Base-by-base conservation (phyloP, 1,140 invertebrate genomes). In the Procambarus virginalis region DNA sequence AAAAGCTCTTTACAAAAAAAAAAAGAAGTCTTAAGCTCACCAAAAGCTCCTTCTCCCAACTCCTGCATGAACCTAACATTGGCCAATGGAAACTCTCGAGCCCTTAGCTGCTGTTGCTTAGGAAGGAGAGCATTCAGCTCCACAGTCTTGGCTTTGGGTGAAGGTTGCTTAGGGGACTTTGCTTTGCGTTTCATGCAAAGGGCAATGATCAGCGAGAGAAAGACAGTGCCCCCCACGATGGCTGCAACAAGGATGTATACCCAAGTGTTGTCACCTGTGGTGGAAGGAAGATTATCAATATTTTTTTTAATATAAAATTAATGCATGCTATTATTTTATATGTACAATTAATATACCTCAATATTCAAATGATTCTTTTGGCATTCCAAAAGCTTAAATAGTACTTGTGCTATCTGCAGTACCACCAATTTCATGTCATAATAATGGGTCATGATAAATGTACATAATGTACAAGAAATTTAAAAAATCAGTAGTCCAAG, bases 11-110 rank as follows among this genome's bases (percentile, higher is more conserved):
- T 34, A 34, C 34, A 34, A 34, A 34, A 34, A 34, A 46, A 77
- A 70, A 70, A 70, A 70, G 51, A 55, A 12, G 48, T 6, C 94
- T 22, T 49, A 14, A 94, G 93, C 93, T 95, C 95, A 95, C 98
- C 98, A 94, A 99, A 99, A 78, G 98, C 97, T 48, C 98, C 98
- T 95, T 99, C 98, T 60, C 98, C 98, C 2, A 99, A 94, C 94
- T 99, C 98, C 94, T 99, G 97, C 60, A 98, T 94, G 93, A 99
- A 99, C 88, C 96, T 95, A 0, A 99, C 96, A 93, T 97, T 97
- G 77, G 95, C 94, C 96, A 98, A 92, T 95, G 96, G 94, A 92
- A 94, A 95, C 93, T 95, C 92, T 58, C 94, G 92, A 8, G 94
- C 94, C 49, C 94, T 91, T 22, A 93, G 86, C 83, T 92, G 91